Evolutionary conservation across 2,113 vertebrate genomes (phyloP).

Genomic region (Crotalus viridis): DNA sequence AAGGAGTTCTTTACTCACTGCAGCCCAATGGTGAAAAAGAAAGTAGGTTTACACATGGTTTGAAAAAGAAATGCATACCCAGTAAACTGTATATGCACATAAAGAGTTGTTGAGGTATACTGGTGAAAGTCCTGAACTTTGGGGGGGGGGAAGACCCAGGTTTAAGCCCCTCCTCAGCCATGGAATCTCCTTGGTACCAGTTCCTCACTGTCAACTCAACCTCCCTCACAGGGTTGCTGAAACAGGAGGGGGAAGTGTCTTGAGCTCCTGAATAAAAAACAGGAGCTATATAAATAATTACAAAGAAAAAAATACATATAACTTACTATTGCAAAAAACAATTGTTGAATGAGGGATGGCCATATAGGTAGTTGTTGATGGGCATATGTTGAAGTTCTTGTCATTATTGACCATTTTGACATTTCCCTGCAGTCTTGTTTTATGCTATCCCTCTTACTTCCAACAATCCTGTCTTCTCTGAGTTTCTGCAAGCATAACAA

Average conservation of each 20-base stretch:
- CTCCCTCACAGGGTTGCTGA: background rate
- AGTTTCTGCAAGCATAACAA: background rate
- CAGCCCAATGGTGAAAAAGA: conserved; percentile 71
- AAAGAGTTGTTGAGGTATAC: background rate
- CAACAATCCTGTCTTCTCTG: background rate
- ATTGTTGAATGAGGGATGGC: background rate
- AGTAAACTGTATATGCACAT: background rate
- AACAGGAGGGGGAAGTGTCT: background rate
- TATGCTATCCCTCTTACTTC: background rate
- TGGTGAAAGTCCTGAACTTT: background rate
- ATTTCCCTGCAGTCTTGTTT: background rate
- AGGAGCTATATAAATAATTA: background rate
- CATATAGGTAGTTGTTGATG: background rate
- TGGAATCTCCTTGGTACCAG: background rate
- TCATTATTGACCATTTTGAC: background rate
- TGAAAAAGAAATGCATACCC: background rate
- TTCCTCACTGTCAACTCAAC: background rate
- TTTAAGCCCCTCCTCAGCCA: background rate
- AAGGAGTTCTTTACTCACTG: conserved; percentile 83
- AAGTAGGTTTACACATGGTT: conserved; percentile 67
- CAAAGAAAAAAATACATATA: background rate
- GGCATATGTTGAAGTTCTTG: background rate
- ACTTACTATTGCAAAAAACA: background rate
- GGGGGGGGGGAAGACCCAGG: background rate
- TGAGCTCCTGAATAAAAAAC: background rate